Base-by-base conservation (phyloP, 2,888 invertebrate species). In the Spodoptera littoralis region DNA sequence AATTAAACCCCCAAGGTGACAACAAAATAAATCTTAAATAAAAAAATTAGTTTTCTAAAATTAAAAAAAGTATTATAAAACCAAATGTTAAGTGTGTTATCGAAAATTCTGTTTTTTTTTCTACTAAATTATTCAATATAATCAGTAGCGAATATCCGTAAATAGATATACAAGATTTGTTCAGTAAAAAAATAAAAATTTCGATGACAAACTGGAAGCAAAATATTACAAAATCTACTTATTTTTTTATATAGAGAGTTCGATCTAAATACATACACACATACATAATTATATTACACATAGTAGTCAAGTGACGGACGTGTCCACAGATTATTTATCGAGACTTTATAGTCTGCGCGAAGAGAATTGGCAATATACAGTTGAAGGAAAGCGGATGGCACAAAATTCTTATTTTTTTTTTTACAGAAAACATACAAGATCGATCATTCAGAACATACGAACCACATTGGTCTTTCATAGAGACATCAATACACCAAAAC, bases 371-470 rank as follows among this genome's bases (percentile, higher is more conserved):
- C 88, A 91, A 91, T 92, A 85, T 92, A 92, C 91, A 93, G 85
- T 84, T 81, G 80, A 86, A 90, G 82, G 79, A 77, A 90, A 93
- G 90, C 90, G 88, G 92, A 94, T 94, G 94, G 94, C 93, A 94
- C 93, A 92, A 89, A 80, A 80, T 77, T 79, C 73, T 60, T 27
- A 27, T 27, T 36, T 36, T 77, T 74, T 71, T 70, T 73, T 75
- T 88, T 89, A 89, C 87, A 90, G 86, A 87, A 81, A 71, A 65
- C 67, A 80, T 84, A 88, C 85, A 88, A 84, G 82, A 85, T 80
- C 83, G 81, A 78, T 79, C 84, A 84, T 87, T 82, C 82, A 85
- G 80, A 82, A 84, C 82, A 82, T 76, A 48, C 77, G 52, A 77
- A 84, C 81, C 83, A 84, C 84, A 82, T 87, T 86, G 84, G 86